Conservation (phyloP, 1,140 invertebrate species). For the Acromyrmex heyeri region DNA sequence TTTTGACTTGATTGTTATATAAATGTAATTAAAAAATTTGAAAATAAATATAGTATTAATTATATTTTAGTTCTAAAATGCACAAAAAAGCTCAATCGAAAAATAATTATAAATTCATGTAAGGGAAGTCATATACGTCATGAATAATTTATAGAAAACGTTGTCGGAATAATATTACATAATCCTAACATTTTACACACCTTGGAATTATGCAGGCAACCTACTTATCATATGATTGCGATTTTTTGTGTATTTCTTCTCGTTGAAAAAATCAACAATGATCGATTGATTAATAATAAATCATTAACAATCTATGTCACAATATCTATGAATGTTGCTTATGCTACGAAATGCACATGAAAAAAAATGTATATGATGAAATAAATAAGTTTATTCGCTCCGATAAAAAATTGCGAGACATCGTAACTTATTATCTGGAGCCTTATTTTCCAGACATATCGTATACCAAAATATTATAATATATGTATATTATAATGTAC, state of each 20-base stretch:
- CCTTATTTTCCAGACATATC: too few species aligned
- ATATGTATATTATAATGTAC: too few species aligned
- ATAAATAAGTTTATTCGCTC: neutral
- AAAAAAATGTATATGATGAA: neutral
- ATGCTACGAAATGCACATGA: neutral
- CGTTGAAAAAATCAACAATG: neutral
- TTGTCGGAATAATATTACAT: neutral
- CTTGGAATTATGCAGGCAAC: neutral
- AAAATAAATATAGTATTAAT: neutral
- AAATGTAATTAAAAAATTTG: neutral
- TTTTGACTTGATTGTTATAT: neutral
- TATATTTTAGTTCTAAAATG: neutral
- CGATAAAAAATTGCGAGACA: neutral
- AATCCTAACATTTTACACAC: slow-evolving; percentile 1
- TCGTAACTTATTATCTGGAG: neutral
- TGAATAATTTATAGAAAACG: slow-evolving; percentile 45
- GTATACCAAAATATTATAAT: too few species aligned
- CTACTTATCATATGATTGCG: neutral
- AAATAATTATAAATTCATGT: neutral
- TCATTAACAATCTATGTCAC: slow-evolving; percentile 1
- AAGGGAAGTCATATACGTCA: neutral
- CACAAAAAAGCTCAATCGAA: slow-evolving; percentile 29
- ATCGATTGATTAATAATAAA: neutral
- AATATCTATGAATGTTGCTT: slow-evolving; percentile 1
- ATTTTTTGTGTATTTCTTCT: slow-evolving; percentile 35